These are phyloP conservation scores for Gymnobelideus leadbeateri DNA, from an alignment of 2,113 vertebrate species.

Conservation along the genomic window DNA sequence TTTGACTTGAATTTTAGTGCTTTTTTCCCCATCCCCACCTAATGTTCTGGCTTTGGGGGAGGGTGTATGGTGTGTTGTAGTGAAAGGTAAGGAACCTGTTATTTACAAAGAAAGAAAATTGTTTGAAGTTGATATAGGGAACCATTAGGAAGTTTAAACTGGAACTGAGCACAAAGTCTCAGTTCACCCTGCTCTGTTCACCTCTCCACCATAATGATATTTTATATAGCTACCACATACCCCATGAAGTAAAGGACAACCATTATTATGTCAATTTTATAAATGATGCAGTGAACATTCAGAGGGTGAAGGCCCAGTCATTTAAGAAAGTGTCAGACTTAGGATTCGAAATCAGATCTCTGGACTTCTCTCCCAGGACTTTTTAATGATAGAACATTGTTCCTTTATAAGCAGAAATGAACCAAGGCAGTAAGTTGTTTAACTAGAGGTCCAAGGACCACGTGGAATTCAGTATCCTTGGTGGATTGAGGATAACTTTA, in stretches of 20 bases:
- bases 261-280: neutral
- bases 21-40: neutral
- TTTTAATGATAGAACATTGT: neutral
- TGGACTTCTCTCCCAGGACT: neutral
- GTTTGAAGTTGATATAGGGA: neutral
- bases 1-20: neutral
- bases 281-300: neutral
- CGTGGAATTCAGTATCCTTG: neutral
- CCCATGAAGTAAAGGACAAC: neutral
- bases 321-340: neutral
- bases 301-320: neutral
- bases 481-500: neutral
- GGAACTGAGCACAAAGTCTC: neutral
- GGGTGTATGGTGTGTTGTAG: neutral
- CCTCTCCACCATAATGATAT: neutral
- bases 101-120: neutral
- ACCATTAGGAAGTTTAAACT: neutral
- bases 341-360: neutral
- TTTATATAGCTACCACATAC: neutral
- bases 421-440: neutral
- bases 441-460: neutral
- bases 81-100: neutral
- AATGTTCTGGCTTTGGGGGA: neutral
- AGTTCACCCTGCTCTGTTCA: neutral
- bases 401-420: neutral